A percentile compares a stretch with the other conserved stretches of the same genome.
Evolutionary conservation across 2,797 vertebrate species (phyloP).

Genomic region (Sebastes miniatus): DNA sequence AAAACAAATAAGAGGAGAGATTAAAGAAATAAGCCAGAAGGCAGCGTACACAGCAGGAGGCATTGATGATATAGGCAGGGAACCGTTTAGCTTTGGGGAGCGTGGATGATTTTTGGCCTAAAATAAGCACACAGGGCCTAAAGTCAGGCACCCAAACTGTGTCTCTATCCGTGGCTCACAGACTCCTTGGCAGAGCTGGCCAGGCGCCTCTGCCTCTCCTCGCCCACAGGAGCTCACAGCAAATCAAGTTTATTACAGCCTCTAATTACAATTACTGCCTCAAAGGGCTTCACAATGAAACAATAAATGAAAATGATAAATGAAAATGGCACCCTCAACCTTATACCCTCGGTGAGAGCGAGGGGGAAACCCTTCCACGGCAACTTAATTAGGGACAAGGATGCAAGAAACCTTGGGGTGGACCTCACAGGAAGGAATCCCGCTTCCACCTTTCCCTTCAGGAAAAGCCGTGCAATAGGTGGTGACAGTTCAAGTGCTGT

Average conservation of each 20-base stretch:
- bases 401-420: constrained; percentile 4
- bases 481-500: not conserved
- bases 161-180: constrained; percentile 2
- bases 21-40: constrained; percentile 1
- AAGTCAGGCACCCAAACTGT: not conserved
- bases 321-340: constrained; percentile 51
- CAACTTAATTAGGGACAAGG: constrained; percentile 50
- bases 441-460: accelerated
- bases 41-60: constrained; percentile 2
- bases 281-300: constrained; percentile 56
- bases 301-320: constrained; percentile 71
- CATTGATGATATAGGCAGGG: not conserved
- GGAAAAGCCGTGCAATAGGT: not conserved
- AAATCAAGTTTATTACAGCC: constrained; percentile 73
- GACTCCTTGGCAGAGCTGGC: constrained; percentile 29
- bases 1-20: constrained; percentile 22
- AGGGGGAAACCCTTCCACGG: constrained; percentile 20
- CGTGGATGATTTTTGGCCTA: not conserved
- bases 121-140: not conserved
- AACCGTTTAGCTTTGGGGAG: not conserved
- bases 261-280: constrained; percentile 73
- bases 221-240: constrained; percentile 56
- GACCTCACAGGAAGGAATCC: constrained; percentile 18
- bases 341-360: constrained; percentile 29
- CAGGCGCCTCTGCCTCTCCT: constrained; percentile 21